A percentile compares a stretch with the other conserved stretches of the same genome.
Evolutionary conservation across 2,888 invertebrate species (phyloP).

Genomic region (Stenolophus ochropezus): DNA sequence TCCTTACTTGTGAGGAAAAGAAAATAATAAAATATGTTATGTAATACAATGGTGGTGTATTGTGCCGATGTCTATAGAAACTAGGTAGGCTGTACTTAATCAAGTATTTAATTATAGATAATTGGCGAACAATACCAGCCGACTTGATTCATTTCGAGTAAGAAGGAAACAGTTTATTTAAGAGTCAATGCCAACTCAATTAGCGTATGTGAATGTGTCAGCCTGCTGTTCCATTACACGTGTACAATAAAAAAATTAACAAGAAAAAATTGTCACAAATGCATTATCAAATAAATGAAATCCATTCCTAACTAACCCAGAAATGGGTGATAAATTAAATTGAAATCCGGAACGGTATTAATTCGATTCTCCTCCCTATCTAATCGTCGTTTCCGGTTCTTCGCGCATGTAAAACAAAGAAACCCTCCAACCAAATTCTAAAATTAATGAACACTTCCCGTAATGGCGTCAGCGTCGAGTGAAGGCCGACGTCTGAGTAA

Average conservation of each 20-base stretch:
- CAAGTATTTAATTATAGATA: slow-evolving; percentile 17
- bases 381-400: neutral
- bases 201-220: slow-evolving; percentile 4
- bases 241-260: neutral
- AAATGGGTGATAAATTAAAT: too few species aligned
- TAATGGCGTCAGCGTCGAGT: neutral
- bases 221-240: neutral
- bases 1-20: too few species aligned
- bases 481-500: slow-evolving; percentile 14
- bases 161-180: slow-evolving; percentile 35
- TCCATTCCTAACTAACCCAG: too few species aligned
- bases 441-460: slow-evolving; percentile 19
- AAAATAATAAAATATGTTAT: too few species aligned
- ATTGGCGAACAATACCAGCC: slow-evolving; percentile 19
- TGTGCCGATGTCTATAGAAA: neutral
- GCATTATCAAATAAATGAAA: too few species aligned
- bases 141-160: slow-evolving; percentile 32
- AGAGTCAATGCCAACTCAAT: slow-evolving; percentile 38
- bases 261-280: too few species aligned
- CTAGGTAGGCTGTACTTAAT: neutral
- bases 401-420: neutral
- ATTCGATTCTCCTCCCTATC: neutral
- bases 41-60: neutral
- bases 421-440: neutral
- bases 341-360: too few species aligned